Evolutionary conservation across 2,113 vertebrate genomes (phyloP), one percentile per base, ranked within the genome.

Genomic region (Calyptommatus sinebrachiatus): DNA sequence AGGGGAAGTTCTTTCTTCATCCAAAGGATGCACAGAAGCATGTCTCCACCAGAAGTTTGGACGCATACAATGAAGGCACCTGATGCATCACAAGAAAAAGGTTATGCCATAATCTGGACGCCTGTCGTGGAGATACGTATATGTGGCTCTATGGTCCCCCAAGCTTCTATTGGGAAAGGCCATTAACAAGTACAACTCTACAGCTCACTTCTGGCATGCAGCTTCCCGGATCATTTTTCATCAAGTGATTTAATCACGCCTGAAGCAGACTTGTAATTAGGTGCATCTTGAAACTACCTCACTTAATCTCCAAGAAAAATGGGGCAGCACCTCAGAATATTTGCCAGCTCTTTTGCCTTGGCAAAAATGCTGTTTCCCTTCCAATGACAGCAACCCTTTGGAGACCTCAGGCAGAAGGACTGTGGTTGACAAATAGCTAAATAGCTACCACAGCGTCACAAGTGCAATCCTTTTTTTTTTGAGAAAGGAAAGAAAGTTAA

Each of bases 321-420:
- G 48, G 67, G 29, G 12, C 46, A 41, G 48, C 62, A 9, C 28
- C 63, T 53, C 45, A 63, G 21, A 20, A 57, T 80, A 80, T 57
- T 73, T 73, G 71, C 66, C 45, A 80, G 29, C 6, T 9, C n/a
- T 73, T 73, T 65, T 50, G 50, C 62, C 48, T 29, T 53, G 66
- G 28, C 22, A 79, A 84, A 88, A 66, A 78, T 81, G 46, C 79
- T 81, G 70, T 77, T 74, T 57, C 79, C 69, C 68, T 66, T 61
- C 68, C 60, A 21, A 75, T 4, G 45, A 91, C 87, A 79, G 84
- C 71, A 35, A 60, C 41, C 73, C n/a, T 50, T 67, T 31, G 67
- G 62, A 73, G 41, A 53, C 62, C 41, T 73, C 46, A 73, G 62
- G 41, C 71, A 80, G 66, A 80, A 73, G 65, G 24, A 46, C 24